Conservation (phyloP, 2,888 invertebrate genomes). For the Mycalesis mineus region DNA sequence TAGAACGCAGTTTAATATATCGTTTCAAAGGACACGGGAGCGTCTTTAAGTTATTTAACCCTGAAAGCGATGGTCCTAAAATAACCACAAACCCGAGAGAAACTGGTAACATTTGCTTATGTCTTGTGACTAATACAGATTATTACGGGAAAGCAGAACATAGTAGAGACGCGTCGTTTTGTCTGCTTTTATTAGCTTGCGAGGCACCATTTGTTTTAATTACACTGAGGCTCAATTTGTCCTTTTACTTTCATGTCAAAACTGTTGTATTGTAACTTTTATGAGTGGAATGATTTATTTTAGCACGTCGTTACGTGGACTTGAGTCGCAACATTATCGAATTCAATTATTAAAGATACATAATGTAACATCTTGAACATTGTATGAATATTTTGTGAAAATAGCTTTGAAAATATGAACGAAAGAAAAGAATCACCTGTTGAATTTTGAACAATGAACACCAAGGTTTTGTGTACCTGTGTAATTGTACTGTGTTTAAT, state of each 20-base stretch:
- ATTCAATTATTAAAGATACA: neutral
- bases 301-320: neutral
- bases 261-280: conserved; percentile 4
- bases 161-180: conserved; percentile 12
- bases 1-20: conserved; percentile 50
- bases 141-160: conserved; percentile 38
- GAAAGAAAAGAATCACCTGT: no score
- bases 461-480: no score
- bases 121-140: conserved; percentile 51
- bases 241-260: conserved; percentile 16
- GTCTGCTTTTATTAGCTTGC: conserved; percentile 14
- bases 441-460: no score
- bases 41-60: conserved; percentile 69
- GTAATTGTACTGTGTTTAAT: no score
- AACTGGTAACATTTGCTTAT: conserved; percentile 49
- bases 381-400: no score
- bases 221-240: conserved; percentile 1
- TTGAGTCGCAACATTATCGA: neutral
- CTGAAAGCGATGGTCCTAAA: conserved; percentile 63
- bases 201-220: conserved; percentile 21
- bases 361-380: no score
- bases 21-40: conserved; percentile 50
- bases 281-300: conserved; percentile 7
- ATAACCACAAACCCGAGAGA: conserved; percentile 57
- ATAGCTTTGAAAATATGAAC: no score